A percentile compares a stretch with the other conserved stretches of the same genome.
Conservation (phyloP, 2,797 vertebrate species). For the Kryptopterus vitreolus region DNA sequence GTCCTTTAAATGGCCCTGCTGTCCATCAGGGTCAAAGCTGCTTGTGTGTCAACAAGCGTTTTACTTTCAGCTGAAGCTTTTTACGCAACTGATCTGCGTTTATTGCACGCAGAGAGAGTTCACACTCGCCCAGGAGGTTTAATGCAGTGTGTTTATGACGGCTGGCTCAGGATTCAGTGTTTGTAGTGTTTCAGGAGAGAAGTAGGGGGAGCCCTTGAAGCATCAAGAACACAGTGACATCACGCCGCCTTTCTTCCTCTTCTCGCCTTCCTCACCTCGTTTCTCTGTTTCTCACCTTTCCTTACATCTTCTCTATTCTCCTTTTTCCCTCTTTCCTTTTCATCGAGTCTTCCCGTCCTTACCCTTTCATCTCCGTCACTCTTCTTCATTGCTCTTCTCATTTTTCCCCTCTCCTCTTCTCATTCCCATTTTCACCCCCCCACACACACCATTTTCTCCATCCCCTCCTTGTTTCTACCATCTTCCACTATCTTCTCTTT, state of each 20-base stretch:
- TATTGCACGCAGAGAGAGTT: not conserved
- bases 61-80: slow-evolving; percentile 9
- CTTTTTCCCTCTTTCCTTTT: not conserved
- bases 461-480: not conserved
- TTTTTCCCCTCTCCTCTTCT: not conserved
- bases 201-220: slow-evolving; percentile 25
- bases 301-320: not conserved
- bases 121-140: not conserved
- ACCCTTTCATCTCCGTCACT: not conserved
- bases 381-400: not conserved
- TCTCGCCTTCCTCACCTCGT: not conserved
- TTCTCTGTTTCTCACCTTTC: not conserved
- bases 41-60: slow-evolving; percentile 35
- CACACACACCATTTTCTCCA: no score
- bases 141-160: not conserved
- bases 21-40: slow-evolving; percentile 3
- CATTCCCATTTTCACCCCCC: not conserved
- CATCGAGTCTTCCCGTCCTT: not conserved
- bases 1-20: not conserved
- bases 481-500: not conserved
- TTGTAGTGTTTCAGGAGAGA: slow-evolving; percentile 7
- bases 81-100: slow-evolving; percentile 43
- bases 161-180: not conserved
- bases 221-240: slow-evolving; percentile 22
- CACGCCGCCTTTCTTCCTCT: not conserved